Base-by-base conservation (phyloP, 2,888 invertebrate species). In the Stenolophus ochropezus region DNA sequence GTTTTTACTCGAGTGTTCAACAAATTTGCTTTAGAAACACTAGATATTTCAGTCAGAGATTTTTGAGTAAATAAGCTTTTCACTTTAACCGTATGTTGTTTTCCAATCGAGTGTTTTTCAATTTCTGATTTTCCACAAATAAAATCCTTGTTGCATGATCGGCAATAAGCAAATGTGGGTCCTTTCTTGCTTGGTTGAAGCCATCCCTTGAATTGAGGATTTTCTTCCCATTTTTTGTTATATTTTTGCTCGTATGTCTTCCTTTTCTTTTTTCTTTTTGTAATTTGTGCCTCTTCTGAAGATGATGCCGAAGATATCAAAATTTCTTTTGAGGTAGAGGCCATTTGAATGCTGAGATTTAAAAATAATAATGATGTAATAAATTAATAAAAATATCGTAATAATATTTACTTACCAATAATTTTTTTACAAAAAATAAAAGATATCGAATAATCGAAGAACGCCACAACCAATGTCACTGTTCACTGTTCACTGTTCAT, bases 221-320 rank as follows among this genome's bases (percentile, higher is more conserved):
- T 86, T 21, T 86, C 85, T 83, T 89, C 88, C 89, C 88, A 88
- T 84, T 89, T 88, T 83, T 88, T 88, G 80, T 88, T 87, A 79
- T 88, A 88, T 83, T 88, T 88, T 82, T 88, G 88, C 0, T 85
- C 83, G 83, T 88, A 88, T 83, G 84, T 84, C 85, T 86, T 82
- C 16, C 81, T 82, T 25, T 83, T 83, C 27, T 27, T 27, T 27
- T 27, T 27, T 27, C 27, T 27, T 27, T 27, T 27, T 5, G 5
- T 27, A 5, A 4, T 5, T 27, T 27, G 27, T n/a, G n/a, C n/a
- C n/a, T n/a, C n/a, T n/a, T n/a, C n/a, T n/a, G n/a, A n/a, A n/a
- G n/a, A n/a, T n/a, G n/a, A n/a, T n/a, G n/a, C n/a, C n/a, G n/a
- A n/a, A n/a, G n/a, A n/a, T n/a, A n/a, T n/a, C n/a, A n/a, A n/a